These are phyloP conservation scores for Coptodon rendalli DNA, from an alignment of 2,113 vertebrate genomes.

Conservation along the genomic window DNA sequence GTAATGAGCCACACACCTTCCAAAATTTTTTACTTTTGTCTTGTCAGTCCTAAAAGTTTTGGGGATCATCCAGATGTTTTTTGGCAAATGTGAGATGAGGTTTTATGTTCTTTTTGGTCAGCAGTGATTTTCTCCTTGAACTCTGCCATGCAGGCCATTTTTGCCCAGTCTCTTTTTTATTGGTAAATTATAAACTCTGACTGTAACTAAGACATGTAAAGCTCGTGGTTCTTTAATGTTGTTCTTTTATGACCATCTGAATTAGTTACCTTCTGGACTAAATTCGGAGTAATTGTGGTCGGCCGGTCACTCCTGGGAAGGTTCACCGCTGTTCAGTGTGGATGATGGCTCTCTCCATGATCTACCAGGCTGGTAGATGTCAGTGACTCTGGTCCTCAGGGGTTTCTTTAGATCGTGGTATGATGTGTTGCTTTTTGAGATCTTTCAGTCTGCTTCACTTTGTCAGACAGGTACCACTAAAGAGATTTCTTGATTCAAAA, in stretches of 20 bases:
- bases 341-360: background rate
- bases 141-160: background rate
- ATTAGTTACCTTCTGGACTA: background rate
- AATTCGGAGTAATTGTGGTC: background rate
- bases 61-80: background rate
- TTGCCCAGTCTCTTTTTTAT: background rate
- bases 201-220: background rate
- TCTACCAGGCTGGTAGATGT: accelerated
- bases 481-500: background rate
- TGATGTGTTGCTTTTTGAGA: background rate
- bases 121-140: background rate
- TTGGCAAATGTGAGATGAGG: background rate
- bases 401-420: background rate
- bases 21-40: background rate
- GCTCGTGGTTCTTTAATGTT: background rate
- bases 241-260: background rate
- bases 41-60: background rate
- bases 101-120: background rate
- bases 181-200: background rate
- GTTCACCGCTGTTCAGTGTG: accelerated
- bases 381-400: background rate
- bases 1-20: background rate
- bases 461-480: background rate
- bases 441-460: background rate
- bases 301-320: background rate